Percentiles rank a stretch among this genome's conserved stretches.
Evolutionary conservation across 2,797 vertebrate species (phyloP).

Genomic region (Pristis pectinata): DNA sequence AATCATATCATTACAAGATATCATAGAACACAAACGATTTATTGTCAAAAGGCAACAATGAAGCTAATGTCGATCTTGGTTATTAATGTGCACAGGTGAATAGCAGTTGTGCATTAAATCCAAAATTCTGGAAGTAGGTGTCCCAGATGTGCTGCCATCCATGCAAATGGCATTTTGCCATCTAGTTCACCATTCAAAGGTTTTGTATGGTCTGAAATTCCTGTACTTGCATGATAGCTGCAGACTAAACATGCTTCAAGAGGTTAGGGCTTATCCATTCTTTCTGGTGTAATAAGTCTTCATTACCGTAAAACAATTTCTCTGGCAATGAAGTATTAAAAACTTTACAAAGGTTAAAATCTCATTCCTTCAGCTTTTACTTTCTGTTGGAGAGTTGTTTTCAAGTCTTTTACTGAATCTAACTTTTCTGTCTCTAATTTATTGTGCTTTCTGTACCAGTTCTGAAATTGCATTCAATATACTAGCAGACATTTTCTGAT

Average conservation of each 20-base stretch:
- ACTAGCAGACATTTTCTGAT: background rate
- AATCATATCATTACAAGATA: background rate
- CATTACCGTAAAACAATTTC: background rate
- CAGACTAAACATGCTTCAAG: background rate
- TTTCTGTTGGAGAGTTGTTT: background rate
- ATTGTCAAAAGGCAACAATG: background rate
- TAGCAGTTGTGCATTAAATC: background rate
- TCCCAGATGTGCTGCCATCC: background rate
- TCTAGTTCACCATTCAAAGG: background rate
- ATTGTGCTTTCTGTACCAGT: background rate
- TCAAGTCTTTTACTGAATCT: background rate
- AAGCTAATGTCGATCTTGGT: background rate
- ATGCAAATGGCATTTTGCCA: background rate
- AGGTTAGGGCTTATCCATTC: background rate
- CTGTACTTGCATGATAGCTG: background rate
- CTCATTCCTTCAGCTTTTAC: background rate
- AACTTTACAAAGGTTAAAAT: background rate
- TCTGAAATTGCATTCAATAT: background rate
- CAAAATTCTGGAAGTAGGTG: background rate
- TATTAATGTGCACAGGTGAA: background rate
- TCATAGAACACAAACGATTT: background rate
- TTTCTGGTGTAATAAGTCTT: background rate
- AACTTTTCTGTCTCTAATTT: background rate
- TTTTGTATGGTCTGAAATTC: background rate
- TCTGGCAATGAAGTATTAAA: background rate